A percentile compares a stretch with the other conserved stretches of the same genome.
Evolutionary conservation across 2,888 invertebrate genomes (phyloP).

Genomic region (Lithophane semibrunnea): DNA sequence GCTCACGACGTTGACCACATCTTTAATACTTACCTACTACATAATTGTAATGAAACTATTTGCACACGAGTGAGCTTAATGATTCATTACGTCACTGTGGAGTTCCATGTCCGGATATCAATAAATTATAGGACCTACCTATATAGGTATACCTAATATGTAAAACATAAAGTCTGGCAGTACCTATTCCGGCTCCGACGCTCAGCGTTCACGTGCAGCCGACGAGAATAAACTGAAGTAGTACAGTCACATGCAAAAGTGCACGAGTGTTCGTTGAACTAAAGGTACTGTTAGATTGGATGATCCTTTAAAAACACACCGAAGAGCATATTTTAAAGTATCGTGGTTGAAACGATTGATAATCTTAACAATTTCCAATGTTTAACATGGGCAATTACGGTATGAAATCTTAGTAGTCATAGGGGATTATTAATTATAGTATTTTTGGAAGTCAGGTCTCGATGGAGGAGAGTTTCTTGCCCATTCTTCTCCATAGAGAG

Average conservation of each 20-base stretch:
- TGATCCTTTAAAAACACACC: background rate
- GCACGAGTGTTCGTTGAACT: background rate
- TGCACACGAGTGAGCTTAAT: too few species aligned
- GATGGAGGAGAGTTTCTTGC: too few species aligned
- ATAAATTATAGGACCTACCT: too few species aligned
- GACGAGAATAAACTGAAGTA: slow-evolving; percentile 77
- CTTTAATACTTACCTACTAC: too few species aligned
- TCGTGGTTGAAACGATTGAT: too few species aligned
- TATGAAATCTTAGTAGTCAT: background rate
- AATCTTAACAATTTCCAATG: background rate
- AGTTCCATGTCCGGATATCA: too few species aligned
- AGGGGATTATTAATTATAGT: background rate
- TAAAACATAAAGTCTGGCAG: slow-evolving; percentile 64
- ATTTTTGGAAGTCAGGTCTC: background rate
- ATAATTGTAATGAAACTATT: too few species aligned
- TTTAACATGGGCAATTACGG: background rate
- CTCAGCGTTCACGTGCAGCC: slow-evolving; percentile 70
- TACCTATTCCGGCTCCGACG: slow-evolving; percentile 43
- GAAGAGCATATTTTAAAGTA: too few species aligned
- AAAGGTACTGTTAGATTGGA: too few species aligned
- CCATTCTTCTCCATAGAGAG: too few species aligned
- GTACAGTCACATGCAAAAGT: slow-evolving; percentile 67
- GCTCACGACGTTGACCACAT: too few species aligned
- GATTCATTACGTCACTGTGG: too few species aligned
- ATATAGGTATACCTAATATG: background rate